These are phyloP conservation scores for Lycocerus yunnanus DNA, from an alignment of 2,888 invertebrate species.

Conservation along the genomic window DNA sequence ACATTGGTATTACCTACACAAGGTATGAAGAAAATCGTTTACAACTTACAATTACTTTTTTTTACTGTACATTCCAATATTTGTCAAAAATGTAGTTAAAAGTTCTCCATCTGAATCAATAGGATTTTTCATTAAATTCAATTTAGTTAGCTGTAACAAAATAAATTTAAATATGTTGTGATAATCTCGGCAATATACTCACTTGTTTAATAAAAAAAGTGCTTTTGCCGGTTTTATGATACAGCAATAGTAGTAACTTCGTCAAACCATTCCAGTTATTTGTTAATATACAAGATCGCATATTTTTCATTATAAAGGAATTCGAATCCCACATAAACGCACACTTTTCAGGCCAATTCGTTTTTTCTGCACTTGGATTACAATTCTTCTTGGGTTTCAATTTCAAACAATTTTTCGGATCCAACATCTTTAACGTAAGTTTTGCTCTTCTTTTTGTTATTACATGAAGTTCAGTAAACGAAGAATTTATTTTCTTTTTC, in stretches of 20 bases:
- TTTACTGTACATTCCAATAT: neutral
- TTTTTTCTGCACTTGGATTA: neutral
- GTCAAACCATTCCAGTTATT: neutral
- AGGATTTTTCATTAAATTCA: neutral
- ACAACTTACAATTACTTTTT: neutral
- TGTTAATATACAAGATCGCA: neutral
- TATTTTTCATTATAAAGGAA: neutral
- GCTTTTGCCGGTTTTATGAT: neutral
- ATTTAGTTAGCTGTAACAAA: neutral
- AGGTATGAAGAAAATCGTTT: no score
- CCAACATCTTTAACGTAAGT: neutral
- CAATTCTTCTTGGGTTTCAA: neutral
- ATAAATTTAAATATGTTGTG: neutral
- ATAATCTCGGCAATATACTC: neutral
- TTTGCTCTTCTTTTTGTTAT: neutral
- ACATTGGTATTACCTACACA: no score
- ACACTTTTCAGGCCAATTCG: neutral
- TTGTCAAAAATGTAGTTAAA: neutral
- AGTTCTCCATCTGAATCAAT: neutral
- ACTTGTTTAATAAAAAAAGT: neutral
- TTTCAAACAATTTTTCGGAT: neutral
- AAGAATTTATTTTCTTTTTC: neutral
- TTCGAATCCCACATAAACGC: neutral
- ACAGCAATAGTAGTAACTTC: neutral
- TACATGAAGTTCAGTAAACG: neutral